Evolutionary conservation across 1,140 invertebrate genomes (phyloP), one percentile per base, ranked within the genome.

Genomic region (Pseudomyrmex flavicornis): DNA sequence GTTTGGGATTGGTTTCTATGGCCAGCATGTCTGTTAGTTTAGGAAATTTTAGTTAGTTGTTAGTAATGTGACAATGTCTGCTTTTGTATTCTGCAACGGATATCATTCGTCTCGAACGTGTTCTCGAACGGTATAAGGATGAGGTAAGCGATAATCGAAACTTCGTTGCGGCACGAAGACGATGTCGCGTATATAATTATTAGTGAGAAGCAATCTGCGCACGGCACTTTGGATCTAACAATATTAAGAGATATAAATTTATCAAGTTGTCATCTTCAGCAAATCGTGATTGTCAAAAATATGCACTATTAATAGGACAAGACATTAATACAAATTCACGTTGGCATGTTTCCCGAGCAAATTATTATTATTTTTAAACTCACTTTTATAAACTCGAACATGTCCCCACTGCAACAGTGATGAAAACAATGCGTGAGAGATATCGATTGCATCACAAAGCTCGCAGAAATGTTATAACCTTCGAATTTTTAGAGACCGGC

Each of bases 61-160:
- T 72, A 72, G 72, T 80, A 70, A 80, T 35, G 76, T 72, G 66
- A 80, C 76, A 72, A 59, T 61, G 76, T 80, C 66, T 72, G 66
- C 7, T 80, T 70, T 80, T 22, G 56, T 80, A 80, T 80, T 70
- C 44, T 17, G 65, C 75, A 68, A 35, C 17, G 52, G 54, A 79
- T 59, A 48, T 15, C 65, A 48, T 48, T 70, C 54, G 54, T 79
- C 76, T 69, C 65, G 44, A 59, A 59, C 20, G 44, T 50, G 48
- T 70, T 79, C 76, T 26, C 65, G 66, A 70, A 50, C 66, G 66
- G 5, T n/a, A 52, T n/a, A 20, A 17, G 22, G 7, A 35, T 35
- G 35, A 58, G 76, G n/a, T 59, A 59, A 79, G 15, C 35, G 22
- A 72, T 80, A 59, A 80, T 80, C 66, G 44, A 72, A 72, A 72